Percentiles rank a stretch among this genome's conserved stretches.
phyloP scores from a whole-genome alignment of 2,797 vertebrate genomes.

The Rhinella marina region DNA sequence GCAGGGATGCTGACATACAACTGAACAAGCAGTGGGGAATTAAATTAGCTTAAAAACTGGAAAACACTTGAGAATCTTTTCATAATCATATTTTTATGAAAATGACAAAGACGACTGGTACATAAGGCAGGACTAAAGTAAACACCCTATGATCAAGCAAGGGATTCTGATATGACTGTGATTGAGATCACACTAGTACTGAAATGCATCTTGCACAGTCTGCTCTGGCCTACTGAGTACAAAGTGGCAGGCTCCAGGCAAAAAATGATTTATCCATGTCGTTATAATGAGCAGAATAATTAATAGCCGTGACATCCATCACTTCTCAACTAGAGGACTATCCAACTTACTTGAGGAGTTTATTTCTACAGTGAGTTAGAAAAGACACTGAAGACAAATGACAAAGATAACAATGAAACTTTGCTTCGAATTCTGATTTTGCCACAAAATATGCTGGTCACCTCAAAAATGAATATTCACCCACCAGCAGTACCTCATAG shows the following conservation, averaged over 20 bases:
- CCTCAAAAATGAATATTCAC: no score
- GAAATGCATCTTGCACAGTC: conserved; percentile 65
- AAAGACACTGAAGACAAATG: conserved; percentile 57
- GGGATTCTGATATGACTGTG: conserved; percentile 63
- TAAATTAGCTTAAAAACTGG: not conserved
- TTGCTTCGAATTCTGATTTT: not conserved
- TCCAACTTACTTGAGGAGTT: conserved; percentile 66
- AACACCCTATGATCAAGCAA: conserved; percentile 66
- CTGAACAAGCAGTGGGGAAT: not conserved
- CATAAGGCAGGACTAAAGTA: conserved; percentile 22
- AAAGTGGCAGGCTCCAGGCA: conserved; percentile 70
- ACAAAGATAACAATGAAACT: conserved; percentile 1
- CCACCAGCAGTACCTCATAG: no score
- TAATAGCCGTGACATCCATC: conserved; percentile 75
- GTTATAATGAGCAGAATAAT: conserved; percentile 76
- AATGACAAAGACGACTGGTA: not conserved
- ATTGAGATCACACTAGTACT: conserved; percentile 66
- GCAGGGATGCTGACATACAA: not conserved
- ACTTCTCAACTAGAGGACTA: conserved; percentile 71
- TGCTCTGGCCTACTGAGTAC: conserved; percentile 70
- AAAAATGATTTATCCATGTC: conserved; percentile 74
- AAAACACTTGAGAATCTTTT: not conserved
- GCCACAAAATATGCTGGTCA: not conserved
- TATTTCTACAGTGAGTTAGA: conserved; percentile 61
- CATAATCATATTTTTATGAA: not conserved